Percentiles rank a stretch among this genome's conserved stretches.
Conservation (phyloP, 2,888 invertebrate species). For the Rhimphoctona megacephalus region DNA sequence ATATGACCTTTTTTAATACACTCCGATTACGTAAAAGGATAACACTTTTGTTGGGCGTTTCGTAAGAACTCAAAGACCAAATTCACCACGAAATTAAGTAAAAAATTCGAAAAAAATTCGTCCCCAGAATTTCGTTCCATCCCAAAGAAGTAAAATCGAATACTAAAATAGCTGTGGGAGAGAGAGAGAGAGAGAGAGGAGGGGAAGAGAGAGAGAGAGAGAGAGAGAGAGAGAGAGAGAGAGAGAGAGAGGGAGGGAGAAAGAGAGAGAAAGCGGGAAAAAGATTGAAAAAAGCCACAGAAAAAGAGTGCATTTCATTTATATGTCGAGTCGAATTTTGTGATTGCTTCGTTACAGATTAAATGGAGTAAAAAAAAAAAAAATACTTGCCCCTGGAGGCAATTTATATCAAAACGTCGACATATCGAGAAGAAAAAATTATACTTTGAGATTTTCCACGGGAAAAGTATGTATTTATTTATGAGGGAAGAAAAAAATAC, state of each 20-base stretch:
- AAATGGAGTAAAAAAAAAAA: background rate
- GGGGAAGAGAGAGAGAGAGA: no score
- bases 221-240: no score
- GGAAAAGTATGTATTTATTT: conserved; percentile 3
- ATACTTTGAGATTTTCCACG: conserved; percentile 12
- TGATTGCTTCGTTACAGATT: background rate
- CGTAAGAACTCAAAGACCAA: background rate
- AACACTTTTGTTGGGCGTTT: background rate
- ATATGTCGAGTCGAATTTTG: background rate
- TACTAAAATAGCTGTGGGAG: background rate
- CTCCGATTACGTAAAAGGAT: background rate
- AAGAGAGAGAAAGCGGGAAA: background rate
- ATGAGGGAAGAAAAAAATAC: conserved; percentile 39
- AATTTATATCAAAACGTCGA: conserved; percentile 56
- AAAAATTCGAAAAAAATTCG: background rate
- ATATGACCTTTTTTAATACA: background rate
- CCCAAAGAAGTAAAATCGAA: background rate
- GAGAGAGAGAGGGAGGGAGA: background rate
- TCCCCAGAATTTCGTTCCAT: background rate
- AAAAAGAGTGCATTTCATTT: background rate
- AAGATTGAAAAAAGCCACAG: background rate
- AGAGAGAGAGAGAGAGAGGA: background rate
- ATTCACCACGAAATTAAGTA: background rate
- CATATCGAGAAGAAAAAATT: conserved; percentile 49
- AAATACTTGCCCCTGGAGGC: conserved; percentile 11